Evolutionary conservation across 2,888 invertebrate species (phyloP).

Genomic region (Caenorhabditis uteleia): DNA sequence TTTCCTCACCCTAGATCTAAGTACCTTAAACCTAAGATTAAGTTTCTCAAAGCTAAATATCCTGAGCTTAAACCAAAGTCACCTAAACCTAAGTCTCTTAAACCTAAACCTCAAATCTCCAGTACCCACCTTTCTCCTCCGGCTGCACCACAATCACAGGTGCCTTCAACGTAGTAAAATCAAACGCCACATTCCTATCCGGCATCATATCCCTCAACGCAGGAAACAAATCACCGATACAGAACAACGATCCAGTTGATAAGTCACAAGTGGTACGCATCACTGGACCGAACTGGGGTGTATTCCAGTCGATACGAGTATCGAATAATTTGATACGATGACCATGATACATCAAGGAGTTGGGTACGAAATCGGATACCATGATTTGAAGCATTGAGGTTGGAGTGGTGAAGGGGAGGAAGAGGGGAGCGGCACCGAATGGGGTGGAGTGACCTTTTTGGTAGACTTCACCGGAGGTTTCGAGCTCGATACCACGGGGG

Average conservation of each 20-base stretch:
- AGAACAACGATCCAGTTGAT: slow-evolving; percentile 61
- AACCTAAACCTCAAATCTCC: neutral
- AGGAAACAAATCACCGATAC: slow-evolving; percentile 67
- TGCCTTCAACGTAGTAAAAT: slow-evolving; percentile 49
- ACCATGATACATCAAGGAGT: slow-evolving; percentile 67
- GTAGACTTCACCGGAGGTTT: slow-evolving; percentile 57
- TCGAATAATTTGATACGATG: slow-evolving; percentile 66
- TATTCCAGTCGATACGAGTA: slow-evolving; percentile 64
- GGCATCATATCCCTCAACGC: slow-evolving; percentile 59
- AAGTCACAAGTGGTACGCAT: slow-evolving; percentile 66
- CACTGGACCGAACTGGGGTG: slow-evolving; percentile 67
- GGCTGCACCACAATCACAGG: slow-evolving; percentile 48
- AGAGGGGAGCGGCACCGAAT: slow-evolving; percentile 46
- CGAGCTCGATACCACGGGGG: slow-evolving; percentile 57
- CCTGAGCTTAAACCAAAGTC: neutral
- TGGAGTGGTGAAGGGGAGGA: slow-evolving; percentile 21
- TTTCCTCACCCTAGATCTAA: no score
- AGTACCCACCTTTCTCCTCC: slow-evolving; percentile 40
- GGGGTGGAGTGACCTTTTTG: slow-evolving; percentile 41
- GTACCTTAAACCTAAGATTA: no score
- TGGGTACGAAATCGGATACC: slow-evolving; percentile 66
- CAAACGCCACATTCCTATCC: slow-evolving; percentile 53
- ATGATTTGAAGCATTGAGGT: slow-evolving; percentile 53
- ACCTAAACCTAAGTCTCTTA: neutral
- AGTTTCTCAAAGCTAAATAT: neutral